phyloP scores from a whole-genome alignment of 2,797 vertebrate species.

The Monodelphis domestica region DNA sequence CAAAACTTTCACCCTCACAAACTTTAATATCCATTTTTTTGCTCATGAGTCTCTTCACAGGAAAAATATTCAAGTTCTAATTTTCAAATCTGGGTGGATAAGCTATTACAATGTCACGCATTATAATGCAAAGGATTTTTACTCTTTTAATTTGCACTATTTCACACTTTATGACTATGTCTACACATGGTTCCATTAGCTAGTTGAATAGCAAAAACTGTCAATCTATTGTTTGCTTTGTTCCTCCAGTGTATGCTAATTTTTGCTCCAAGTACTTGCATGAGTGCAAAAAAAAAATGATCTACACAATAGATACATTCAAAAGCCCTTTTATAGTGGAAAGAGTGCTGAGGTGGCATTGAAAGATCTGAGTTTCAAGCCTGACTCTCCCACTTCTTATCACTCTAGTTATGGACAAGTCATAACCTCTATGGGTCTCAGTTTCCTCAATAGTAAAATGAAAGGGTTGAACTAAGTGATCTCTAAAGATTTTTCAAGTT shows the following conservation, averaged over 20 bases:
- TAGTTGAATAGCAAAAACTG: constrained; percentile 21
- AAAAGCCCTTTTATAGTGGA: background rate
- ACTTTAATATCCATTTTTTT: background rate
- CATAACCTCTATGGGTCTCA: background rate
- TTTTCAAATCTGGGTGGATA: background rate
- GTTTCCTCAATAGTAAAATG: background rate
- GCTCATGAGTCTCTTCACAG: background rate
- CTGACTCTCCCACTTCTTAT: background rate
- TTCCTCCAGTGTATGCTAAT: no score
- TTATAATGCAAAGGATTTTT: background rate
- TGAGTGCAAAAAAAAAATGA: background rate
- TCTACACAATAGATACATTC: background rate
- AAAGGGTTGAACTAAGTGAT: background rate
- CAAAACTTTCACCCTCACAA: background rate
- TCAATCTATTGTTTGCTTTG: background rate
- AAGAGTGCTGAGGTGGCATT: background rate
- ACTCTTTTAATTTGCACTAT: background rate
- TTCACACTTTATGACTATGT: background rate
- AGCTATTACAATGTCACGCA: background rate
- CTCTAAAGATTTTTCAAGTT: background rate
- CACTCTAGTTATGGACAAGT: background rate
- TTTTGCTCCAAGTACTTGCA: background rate
- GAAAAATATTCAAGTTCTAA: background rate
- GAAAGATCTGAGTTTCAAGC: background rate
- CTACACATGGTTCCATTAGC: background rate